phyloP scores from a whole-genome alignment of 1,140 invertebrate genomes.

The Polyergus mexicanus region DNA sequence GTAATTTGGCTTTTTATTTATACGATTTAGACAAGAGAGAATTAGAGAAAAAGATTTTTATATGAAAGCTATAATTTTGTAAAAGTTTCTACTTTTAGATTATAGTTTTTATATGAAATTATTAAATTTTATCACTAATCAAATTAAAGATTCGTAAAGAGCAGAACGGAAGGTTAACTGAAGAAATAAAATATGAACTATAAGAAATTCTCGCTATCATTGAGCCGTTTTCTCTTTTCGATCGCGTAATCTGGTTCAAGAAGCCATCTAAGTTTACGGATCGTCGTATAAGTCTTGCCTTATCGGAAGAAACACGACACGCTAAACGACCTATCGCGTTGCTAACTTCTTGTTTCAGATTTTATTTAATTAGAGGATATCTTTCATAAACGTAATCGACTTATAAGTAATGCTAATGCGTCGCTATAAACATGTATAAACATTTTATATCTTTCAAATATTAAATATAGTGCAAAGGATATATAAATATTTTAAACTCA shows the following conservation, averaged over 20 bases:
- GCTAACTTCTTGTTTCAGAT: background rate
- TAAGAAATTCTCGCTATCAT: slow-evolving; percentile 75
- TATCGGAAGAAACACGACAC: slow-evolving; percentile 46
- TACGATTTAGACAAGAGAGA: too few species aligned
- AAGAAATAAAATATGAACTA: background rate
- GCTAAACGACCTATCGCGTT: slow-evolving; percentile 7
- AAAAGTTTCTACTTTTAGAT: too few species aligned
- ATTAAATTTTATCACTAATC: too few species aligned
- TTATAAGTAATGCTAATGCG: background rate
- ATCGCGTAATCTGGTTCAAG: slow-evolving; percentile 75
- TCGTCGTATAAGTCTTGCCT: slow-evolving; percentile 68
- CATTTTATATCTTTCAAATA: background rate
- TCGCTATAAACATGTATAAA: background rate
- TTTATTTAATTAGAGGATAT: slow-evolving; percentile 43
- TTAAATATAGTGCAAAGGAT: background rate
- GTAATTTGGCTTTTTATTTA: too few species aligned
- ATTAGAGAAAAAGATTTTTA: too few species aligned
- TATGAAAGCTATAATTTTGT: too few species aligned
- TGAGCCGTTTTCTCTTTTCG: slow-evolving; percentile 63
- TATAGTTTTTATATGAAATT: too few species aligned
- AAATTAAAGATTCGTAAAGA: slow-evolving; percentile 26
- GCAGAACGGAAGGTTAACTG: background rate
- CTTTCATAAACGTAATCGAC: background rate
- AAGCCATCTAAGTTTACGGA: slow-evolving; percentile 80
- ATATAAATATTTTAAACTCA: background rate